Base-by-base conservation (phyloP, 1,140 invertebrate species). In the Parapsyche elsis region DNA sequence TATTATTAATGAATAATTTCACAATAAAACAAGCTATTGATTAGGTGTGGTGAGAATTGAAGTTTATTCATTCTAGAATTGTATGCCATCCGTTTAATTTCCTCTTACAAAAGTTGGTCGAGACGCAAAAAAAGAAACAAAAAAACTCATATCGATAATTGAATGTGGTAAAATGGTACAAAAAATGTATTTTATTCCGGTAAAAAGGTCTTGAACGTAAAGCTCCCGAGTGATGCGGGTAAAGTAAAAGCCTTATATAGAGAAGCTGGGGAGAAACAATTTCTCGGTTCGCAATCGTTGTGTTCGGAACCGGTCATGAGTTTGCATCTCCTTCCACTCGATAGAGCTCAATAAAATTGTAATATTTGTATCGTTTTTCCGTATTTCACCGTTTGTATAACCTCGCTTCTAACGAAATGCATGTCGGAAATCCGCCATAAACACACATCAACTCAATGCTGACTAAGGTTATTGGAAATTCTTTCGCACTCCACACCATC, bases 341-440 rank as follows among this genome's bases (percentile, higher is more conserved):
- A 78, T 78, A 24, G 44, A 71, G 26, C 30, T 12, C 76, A 78
- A 71, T 78, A 67, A 78, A 78, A 78, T 53, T 78, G 76, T 64
- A 71, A 78, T 78, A 45, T 78, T 71, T 71, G 19, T 67, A 71
- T 70, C 76, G 57, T 49, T 53, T 71, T 59, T 61, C 26, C 74
- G 74, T 61, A 59, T 76, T 75, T 76, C 64, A 21, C 76, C 21
- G n/a, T 59, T 30, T 76, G 26, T 71, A 45, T 45, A 4, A 67
- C 61, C 24, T 73, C 7, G n/a, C 9, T 61, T 19, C 64, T 14
- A 24, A 67, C n/a, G 64, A 67, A 67, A 67, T 67, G 23, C 21
- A 16, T 5, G 10, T 5, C 16, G 12, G 12, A 16, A 53, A 53
- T 16, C 10, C 49, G 49, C 16, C 10, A 53, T 14, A 53, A 53